Percentiles rank a stretch among this genome's conserved stretches.
phyloP scores from a whole-genome alignment of 2,888 invertebrate species.

The Microctonus aethiopoides region DNA sequence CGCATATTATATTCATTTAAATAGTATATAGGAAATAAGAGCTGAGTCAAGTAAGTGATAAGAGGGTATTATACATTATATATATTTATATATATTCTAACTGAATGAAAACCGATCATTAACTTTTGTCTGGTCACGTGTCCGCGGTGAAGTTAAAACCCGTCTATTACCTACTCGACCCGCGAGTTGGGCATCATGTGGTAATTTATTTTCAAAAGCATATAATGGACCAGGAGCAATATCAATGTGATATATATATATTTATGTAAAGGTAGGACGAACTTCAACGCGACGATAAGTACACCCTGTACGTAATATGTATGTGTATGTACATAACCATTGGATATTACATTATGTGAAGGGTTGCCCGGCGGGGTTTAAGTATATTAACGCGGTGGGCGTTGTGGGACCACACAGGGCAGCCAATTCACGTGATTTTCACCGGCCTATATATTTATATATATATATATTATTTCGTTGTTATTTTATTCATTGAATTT shows the following conservation, averaged over 20 bases:
- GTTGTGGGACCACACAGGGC: conserved; percentile 44
- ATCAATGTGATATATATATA: not conserved
- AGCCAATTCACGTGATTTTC: conserved; percentile 41
- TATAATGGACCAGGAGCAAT: conserved; percentile 38
- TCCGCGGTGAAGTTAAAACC: conserved; percentile 46
- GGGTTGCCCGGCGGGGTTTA: conserved; percentile 32
- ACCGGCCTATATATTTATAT: not conserved
- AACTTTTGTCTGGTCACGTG: conserved; percentile 59
- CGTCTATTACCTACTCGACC: conserved; percentile 50
- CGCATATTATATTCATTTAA: not conserved
- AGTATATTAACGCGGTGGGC: conserved; percentile 45
- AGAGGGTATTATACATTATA: not conserved
- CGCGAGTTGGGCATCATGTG: conserved; percentile 38
- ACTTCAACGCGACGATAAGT: conserved; percentile 19
- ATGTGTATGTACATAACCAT: conserved; percentile 23
- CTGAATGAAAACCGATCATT: conserved; percentile 54
- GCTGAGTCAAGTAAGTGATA: conserved; percentile 40
- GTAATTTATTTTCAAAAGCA: conserved; percentile 46
- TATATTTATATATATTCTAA: too few species aligned
- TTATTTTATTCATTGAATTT: not conserved
- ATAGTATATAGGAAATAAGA: not conserved
- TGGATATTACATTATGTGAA: conserved; percentile 36
- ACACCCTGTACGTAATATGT: conserved; percentile 11
- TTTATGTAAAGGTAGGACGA: not conserved
- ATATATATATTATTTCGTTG: not conserved